Base-by-base conservation (phyloP, 1,140 invertebrate genomes). In the Holotrichia oblita region DNA sequence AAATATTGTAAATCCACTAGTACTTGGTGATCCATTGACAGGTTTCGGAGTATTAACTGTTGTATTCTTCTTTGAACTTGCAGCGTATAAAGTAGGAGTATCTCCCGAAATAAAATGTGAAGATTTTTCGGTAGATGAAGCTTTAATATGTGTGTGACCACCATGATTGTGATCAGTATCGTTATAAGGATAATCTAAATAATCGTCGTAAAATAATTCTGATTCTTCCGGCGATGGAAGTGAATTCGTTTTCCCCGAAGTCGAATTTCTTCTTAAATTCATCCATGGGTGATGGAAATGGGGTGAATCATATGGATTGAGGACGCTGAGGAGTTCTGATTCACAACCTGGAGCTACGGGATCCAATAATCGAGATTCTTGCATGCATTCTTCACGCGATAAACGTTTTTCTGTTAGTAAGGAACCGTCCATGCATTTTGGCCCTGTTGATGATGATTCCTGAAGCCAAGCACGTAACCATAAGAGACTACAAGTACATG, bases 381-480 rank as follows among this genome's bases (percentile, higher is more conserved):
- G 77, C 78, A 87, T 85, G 82, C 94, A 96, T 41, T 94, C 92
- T 73, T 90, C 89, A 79, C 90, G 89, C 3, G 91, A 91, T 73
- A 95, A 89, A 72, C 92, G 89, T 77, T 93, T 90, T 77, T 94
- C 91, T 80, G 91, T 91, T 0, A 95, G 89, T 0, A 93, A 88
- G 9, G 91, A 91, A 0, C 94, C 94, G 83, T 95, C 93, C 10
- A 90, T 89, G 85, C 94, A 96, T 84, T 90, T 90, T 14, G 94
- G 94, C 14, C 93, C 93, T 6, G 92, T 90, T 7, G 90, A 88
- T 8, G 91, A 90, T 0, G 91, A 90, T 84, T 94, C 93, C 81
- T 92, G 91, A 10, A 95, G 83, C 94, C 94, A 96, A n/a, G 92
- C 91, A 81, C 93, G 91, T 0, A 96, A 86, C 95, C 95, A 96